Conservation (phyloP, 2,113 vertebrate genomes). For the Tetrao urogallus region DNA sequence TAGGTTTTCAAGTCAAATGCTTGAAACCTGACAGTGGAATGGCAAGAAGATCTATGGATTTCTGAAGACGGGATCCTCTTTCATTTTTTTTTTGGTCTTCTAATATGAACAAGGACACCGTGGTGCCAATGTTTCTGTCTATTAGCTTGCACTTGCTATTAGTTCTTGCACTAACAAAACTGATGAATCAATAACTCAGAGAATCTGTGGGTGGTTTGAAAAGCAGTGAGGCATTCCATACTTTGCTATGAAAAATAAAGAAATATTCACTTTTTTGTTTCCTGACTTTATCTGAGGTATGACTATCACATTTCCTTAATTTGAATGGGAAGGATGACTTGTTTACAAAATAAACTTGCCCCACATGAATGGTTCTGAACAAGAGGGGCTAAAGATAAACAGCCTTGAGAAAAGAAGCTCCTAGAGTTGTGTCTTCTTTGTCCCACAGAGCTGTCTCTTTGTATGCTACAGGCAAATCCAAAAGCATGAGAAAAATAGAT, state of each 20-base stretch:
- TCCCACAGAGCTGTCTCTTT: neutral
- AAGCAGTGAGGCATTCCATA: neutral
- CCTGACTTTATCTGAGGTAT: neutral
- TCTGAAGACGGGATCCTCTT: neutral
- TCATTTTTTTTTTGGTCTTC: neutral
- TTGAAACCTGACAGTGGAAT: neutral
- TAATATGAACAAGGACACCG: neutral
- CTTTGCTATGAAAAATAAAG: neutral
- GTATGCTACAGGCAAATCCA: neutral
- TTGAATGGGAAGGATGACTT: neutral
- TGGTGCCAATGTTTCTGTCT: neutral
- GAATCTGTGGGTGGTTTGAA: neutral
- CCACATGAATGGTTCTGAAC: neutral
- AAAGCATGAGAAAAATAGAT: neutral
- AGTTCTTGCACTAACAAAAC: neutral
- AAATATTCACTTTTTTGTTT: neutral
- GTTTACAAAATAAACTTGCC: neutral
- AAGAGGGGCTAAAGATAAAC: neutral
- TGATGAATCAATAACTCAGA: neutral
- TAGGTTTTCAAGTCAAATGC: conserved; percentile 7
- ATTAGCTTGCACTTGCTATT: neutral
- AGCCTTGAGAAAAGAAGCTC: neutral
- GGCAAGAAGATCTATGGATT: neutral
- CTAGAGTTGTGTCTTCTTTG: neutral
- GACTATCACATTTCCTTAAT: neutral